phyloP scores from a whole-genome alignment of 2,888 invertebrate species.

The Meandrusa payeni region DNA sequence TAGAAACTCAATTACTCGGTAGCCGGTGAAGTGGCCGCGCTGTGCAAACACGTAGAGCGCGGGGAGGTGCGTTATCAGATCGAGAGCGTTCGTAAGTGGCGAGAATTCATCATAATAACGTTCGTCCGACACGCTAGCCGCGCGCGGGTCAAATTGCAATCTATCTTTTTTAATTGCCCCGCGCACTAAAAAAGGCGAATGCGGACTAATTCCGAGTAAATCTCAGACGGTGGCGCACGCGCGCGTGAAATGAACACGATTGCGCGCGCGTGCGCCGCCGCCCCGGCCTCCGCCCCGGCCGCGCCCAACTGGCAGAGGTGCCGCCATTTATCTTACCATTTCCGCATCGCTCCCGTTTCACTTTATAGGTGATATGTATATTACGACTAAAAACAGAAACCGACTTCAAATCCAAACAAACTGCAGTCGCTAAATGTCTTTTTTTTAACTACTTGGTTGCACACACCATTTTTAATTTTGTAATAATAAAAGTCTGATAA shows the following conservation, averaged over 20 bases:
- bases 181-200: slow-evolving; percentile 62
- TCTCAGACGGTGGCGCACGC: slow-evolving; percentile 60
- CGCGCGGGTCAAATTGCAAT: slow-evolving; percentile 76
- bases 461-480: too few relatives aligned
- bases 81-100: slow-evolving; percentile 60
- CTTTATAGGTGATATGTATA: slow-evolving; percentile 55
- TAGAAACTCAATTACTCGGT: slow-evolving; percentile 62
- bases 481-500: too few relatives aligned
- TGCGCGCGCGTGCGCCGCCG: slow-evolving; percentile 35
- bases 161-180: slow-evolving; percentile 77
- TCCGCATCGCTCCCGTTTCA: slow-evolving; percentile 59
- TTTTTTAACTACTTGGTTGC: too few relatives aligned
- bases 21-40: slow-evolving; percentile 53
- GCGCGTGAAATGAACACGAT: slow-evolving; percentile 64
- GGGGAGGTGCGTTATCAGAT: slow-evolving; percentile 70
- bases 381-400: too few relatives aligned
- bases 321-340: slow-evolving; percentile 59
- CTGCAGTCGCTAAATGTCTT: too few relatives aligned
- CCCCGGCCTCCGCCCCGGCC: too few relatives aligned
- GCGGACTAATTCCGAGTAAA: slow-evolving; percentile 58
- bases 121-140: slow-evolving; percentile 68
- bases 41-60: slow-evolving; percentile 60
- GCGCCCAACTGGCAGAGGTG: slow-evolving; percentile 37
- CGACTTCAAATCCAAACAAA: too few relatives aligned
- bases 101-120: slow-evolving; percentile 73